These are phyloP conservation scores for Distichodus sexfasciatus DNA, from an alignment of 2,797 vertebrate genomes.

Conservation along the genomic window DNA sequence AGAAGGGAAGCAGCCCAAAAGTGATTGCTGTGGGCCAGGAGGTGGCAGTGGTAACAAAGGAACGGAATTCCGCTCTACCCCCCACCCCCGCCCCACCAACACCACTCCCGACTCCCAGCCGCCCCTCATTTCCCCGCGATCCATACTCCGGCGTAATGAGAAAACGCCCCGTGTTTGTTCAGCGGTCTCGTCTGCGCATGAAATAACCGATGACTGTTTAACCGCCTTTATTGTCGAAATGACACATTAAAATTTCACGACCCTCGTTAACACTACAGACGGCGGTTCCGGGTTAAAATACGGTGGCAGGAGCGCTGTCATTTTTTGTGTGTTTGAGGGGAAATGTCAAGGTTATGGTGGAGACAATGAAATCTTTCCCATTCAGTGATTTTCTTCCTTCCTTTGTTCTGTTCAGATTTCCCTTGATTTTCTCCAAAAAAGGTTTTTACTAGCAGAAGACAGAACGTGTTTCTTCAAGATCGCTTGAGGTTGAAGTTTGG, in stretches of 20 bases:
- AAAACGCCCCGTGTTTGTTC: slow-evolving; percentile 55
- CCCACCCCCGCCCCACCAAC: not conserved
- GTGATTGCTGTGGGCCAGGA: slow-evolving; percentile 52
- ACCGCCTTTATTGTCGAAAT: slow-evolving; percentile 53
- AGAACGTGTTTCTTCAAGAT: too few species aligned
- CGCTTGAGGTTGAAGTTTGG: too few species aligned
- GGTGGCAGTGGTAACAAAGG: slow-evolving; percentile 64
- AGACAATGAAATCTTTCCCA: slow-evolving; percentile 12
- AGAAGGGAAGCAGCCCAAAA: slow-evolving; percentile 31
- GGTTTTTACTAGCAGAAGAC: too few species aligned
- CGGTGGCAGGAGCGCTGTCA: too few species aligned
- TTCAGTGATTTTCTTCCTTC: too few species aligned
- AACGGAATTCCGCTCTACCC: slow-evolving; percentile 27
- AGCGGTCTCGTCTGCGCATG: slow-evolving; percentile 46
- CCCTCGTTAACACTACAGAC: slow-evolving; percentile 46
- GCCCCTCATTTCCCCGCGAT: slow-evolving; percentile 33
- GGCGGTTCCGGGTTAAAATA: not conserved
- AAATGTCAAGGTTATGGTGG: slow-evolving; percentile 37
- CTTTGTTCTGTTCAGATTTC: too few species aligned
- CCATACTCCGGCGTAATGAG: slow-evolving; percentile 45
- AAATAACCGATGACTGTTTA: slow-evolving; percentile 57
- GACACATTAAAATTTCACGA: slow-evolving; percentile 52
- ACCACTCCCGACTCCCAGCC: slow-evolving; percentile 14
- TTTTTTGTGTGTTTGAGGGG: too few species aligned
- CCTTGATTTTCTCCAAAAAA: too few species aligned